Evolutionary conservation across 2,113 vertebrate species (phyloP), one percentile per base, ranked within the genome.

Genomic region (Semicossyphus pulcher): DNA sequence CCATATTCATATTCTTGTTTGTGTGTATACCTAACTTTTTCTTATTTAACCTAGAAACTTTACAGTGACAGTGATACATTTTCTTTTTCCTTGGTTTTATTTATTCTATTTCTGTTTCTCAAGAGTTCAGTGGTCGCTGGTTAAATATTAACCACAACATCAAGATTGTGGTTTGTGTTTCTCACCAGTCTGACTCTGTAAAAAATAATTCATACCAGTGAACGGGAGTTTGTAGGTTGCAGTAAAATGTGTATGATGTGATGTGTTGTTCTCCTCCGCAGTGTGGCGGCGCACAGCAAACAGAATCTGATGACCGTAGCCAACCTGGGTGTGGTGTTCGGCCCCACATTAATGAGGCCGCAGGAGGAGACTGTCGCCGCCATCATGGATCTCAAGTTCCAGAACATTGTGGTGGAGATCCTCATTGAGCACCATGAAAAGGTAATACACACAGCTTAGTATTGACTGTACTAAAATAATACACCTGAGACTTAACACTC

Each of bases 351-450:
- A 85, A 99, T 99, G 98, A 95, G 97, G 84, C 96, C 97, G 0
- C 95, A 98, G 89, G 97, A 99, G 81, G 97, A 99, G 77, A 99
- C 96, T 0, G 97, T 99, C 8, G 98, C 98, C 11, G 97, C 96
- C 92, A 97, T 99, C 85, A 98, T 99, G 97, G 98, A 99, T 83
- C 92, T 99, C 29, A 99, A 99, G 89, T 99, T 99, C 88, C 98
- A 99, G 91, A 99, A 99, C 87, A 99, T 99, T 1, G 96, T 99
- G 0, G 96, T 99, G 26, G 98, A 99, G 92, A 98, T 99, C 79
- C 94, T 99, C 71, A 97, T 99, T 18, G 97, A 99, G 91, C 97
- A 99, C 29, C 92, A 98, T 0, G 94, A 96, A 70, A 99, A 96
- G 96, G 98, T 99, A 91, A 90, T 75, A 51, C 7, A 10, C 32